phyloP scores from a whole-genome alignment of 1,140 invertebrate species.

The Cyclina sinensis region DNA sequence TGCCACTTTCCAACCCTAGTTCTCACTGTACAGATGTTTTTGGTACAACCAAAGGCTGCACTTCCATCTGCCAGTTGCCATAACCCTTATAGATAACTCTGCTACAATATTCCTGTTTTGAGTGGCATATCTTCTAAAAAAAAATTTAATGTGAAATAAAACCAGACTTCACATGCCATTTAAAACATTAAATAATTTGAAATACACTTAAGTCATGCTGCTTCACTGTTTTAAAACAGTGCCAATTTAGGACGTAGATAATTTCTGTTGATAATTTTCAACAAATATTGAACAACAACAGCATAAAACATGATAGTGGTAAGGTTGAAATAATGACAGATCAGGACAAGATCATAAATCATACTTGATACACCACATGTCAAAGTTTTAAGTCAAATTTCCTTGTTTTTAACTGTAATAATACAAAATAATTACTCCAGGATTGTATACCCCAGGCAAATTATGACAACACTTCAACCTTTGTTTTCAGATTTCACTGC shows the following conservation, averaged over 20 bases:
- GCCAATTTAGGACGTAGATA: neutral
- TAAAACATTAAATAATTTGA: constrained; percentile 19
- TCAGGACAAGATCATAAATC: neutral
- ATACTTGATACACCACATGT: neutral
- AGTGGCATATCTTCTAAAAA: too few species aligned
- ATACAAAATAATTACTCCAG: neutral
- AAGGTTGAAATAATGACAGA: neutral
- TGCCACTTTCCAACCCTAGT: too few species aligned
- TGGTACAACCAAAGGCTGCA: too few species aligned
- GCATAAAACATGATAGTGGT: neutral
- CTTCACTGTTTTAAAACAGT: neutral
- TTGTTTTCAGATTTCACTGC: neutral
- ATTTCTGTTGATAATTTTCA: neutral
- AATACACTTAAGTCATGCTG: constrained; percentile 8
- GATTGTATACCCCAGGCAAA: neutral
- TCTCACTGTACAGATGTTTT: too few species aligned
- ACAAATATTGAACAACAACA: too few species aligned
- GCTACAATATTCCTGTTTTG: too few species aligned
- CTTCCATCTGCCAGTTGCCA: too few species aligned
- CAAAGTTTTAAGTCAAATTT: constrained; percentile 20
- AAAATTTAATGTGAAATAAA: too few species aligned
- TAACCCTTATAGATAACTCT: too few species aligned
- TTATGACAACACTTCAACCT: neutral
- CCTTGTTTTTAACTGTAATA: constrained; percentile 17
- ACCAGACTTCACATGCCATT: neutral